Conservation (phyloP, 2,888 invertebrate genomes). For the Aporophyla lueneburgensis region DNA sequence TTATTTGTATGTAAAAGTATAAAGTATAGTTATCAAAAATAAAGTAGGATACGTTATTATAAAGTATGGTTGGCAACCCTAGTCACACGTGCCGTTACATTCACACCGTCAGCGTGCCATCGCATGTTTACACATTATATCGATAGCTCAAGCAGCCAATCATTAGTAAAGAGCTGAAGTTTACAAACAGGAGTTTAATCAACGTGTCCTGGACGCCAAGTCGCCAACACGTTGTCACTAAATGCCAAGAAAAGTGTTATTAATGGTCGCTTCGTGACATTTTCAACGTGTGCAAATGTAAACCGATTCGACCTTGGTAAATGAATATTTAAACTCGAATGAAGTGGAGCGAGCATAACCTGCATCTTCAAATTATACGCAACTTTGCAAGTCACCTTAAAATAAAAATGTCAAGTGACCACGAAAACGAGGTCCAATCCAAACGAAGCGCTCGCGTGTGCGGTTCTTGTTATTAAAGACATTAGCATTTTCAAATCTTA, state of each 20-base stretch:
- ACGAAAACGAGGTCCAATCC: background rate
- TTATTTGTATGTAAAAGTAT: no score
- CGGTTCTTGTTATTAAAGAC: background rate
- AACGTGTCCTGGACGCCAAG: background rate
- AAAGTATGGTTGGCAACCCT: no score
- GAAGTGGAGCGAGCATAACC: conserved; percentile 19
- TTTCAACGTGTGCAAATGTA: conserved; percentile 25
- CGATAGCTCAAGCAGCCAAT: background rate
- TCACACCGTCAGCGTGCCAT: background rate
- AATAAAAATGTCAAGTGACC: conserved; percentile 20
- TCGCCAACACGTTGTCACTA: background rate
- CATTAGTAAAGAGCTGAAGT: background rate
- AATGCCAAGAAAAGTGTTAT: background rate
- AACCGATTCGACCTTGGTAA: conserved; percentile 50
- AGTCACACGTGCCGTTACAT: background rate
- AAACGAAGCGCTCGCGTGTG: background rate
- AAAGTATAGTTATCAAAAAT: no score
- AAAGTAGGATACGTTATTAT: no score
- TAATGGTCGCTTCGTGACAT: conserved; percentile 22
- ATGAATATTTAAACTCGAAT: conserved; percentile 48
- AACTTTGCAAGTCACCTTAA: conserved; percentile 42
- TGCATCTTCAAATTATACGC: conserved; percentile 29
- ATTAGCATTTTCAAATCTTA: background rate
- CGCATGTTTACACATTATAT: background rate
- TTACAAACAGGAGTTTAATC: background rate